A percentile compares a stretch with the other conserved stretches of the same genome.
These are phyloP conservation scores for Morpho deidamia DNA, from an alignment of 2,888 invertebrate genomes.

Conservation along the genomic window DNA sequence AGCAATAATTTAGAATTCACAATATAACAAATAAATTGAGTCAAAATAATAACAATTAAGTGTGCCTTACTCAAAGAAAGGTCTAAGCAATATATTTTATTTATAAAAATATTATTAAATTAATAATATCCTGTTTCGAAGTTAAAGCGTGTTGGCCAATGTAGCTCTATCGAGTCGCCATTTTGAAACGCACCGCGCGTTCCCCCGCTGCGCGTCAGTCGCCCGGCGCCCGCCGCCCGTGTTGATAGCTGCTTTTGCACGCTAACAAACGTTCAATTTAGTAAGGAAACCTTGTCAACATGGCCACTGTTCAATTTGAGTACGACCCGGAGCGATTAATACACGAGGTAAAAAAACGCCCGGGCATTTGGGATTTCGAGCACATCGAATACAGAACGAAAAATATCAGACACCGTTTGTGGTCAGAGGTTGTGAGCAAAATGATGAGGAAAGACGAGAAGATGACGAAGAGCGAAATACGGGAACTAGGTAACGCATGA, in stretches of 20 bases:
- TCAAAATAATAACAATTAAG: too few relatives aligned
- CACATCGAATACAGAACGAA: slow-evolving; percentile 53
- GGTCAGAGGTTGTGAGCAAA: slow-evolving; percentile 60
- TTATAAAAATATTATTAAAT: too few relatives aligned
- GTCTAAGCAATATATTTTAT: too few relatives aligned
- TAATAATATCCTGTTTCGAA: neutral
- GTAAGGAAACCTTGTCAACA: neutral
- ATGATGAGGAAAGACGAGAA: slow-evolving; percentile 50
- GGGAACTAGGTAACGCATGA: slow-evolving; percentile 53
- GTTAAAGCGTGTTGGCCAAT: slow-evolving; percentile 30
- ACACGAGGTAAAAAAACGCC: slow-evolving; percentile 59
- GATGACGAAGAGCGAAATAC: slow-evolving; percentile 60
- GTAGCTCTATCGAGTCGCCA: slow-evolving; percentile 43
- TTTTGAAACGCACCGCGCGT: slow-evolving; percentile 60
- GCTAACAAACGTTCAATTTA: slow-evolving; percentile 18
- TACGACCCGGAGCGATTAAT: slow-evolving; percentile 66
- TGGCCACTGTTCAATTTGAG: slow-evolving; percentile 56
- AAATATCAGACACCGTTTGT: slow-evolving; percentile 45
- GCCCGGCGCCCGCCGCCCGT: slow-evolving; percentile 56
- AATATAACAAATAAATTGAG: too few relatives aligned
- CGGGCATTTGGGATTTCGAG: slow-evolving; percentile 64
- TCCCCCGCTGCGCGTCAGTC: slow-evolving; percentile 64
- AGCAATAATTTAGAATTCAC: too few relatives aligned
- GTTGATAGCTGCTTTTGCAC: slow-evolving; percentile 35
- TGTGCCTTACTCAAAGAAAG: too few relatives aligned